Conservation (phyloP, 2,888 invertebrate genomes). For the Epiblema foenella region DNA sequence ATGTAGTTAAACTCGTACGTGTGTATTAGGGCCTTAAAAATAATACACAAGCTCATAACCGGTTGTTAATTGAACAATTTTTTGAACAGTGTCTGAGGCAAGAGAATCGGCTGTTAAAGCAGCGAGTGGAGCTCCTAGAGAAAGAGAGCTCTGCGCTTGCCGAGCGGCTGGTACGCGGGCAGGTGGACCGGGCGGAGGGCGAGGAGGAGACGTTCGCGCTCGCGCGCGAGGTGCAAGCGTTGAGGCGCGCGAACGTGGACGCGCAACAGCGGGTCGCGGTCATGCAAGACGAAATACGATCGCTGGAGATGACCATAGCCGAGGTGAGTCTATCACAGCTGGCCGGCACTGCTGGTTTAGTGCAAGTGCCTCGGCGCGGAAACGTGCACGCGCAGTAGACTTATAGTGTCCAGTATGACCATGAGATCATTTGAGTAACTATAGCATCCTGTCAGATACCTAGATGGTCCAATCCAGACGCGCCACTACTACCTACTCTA, state of each 20-base stretch:
- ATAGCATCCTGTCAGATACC: no score
- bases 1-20: no score
- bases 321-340: slow-evolving; percentile 64
- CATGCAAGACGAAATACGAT: slow-evolving; percentile 95
- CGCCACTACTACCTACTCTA: no score
- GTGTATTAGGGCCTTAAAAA: no score
- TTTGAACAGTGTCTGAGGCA: slow-evolving; percentile 88
- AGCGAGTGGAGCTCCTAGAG: slow-evolving; percentile 97
- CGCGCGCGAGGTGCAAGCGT: slow-evolving; percentile 94
- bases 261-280: slow-evolving; percentile 95
- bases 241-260: slow-evolving; percentile 94
- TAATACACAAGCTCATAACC: no score
- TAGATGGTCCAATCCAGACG: no score
- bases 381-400: no score
- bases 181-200: slow-evolving; percentile 97
- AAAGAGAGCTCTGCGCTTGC: slow-evolving; percentile 97
- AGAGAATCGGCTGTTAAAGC: slow-evolving; percentile 97
- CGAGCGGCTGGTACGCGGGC: slow-evolving; percentile 95
- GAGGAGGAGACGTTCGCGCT: slow-evolving; percentile 94
- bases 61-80: not conserved
- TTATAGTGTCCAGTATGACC: no score
- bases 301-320: slow-evolving; percentile 89
- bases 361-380: no score
- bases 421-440: no score
- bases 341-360: no score